Conservation (phyloP, 2,113 vertebrate species). For the Sturnus vulgaris region DNA sequence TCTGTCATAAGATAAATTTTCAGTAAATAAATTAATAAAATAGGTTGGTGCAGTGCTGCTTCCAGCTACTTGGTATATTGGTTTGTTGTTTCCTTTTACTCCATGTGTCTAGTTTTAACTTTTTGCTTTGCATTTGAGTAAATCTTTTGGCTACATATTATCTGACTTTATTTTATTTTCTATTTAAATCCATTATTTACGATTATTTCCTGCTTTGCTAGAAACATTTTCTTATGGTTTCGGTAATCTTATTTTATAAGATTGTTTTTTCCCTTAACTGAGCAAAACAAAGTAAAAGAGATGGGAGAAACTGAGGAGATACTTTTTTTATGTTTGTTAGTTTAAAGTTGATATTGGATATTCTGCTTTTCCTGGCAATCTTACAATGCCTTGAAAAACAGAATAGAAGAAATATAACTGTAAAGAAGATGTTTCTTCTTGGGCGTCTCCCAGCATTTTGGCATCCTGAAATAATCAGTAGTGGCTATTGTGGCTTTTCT, state of each 20-base stretch:
- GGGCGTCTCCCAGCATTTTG: neutral
- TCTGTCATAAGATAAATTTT: neutral
- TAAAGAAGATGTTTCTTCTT: neutral
- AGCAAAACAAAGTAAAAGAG: neutral
- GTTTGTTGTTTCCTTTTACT: neutral
- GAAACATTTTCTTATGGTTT: neutral
- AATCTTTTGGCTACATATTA: neutral
- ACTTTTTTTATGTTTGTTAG: fast-evolving
- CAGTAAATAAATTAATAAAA: neutral
- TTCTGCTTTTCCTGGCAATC: neutral
- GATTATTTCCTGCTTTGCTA: neutral
- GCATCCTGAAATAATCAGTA: neutral
- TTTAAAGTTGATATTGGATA: neutral
- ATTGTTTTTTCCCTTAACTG: neutral
- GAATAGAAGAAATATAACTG: neutral
- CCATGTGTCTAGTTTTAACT: neutral
- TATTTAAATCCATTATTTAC: neutral
- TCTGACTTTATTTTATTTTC: neutral
- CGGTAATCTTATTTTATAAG: neutral
- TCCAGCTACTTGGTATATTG: neutral
- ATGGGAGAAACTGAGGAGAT: neutral
- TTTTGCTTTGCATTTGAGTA: neutral
- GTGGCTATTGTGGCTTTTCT: neutral
- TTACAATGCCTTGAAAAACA: neutral
- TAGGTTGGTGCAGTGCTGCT: neutral